Base-by-base conservation (phyloP, 2,888 invertebrate genomes). In the Nineta flava region DNA sequence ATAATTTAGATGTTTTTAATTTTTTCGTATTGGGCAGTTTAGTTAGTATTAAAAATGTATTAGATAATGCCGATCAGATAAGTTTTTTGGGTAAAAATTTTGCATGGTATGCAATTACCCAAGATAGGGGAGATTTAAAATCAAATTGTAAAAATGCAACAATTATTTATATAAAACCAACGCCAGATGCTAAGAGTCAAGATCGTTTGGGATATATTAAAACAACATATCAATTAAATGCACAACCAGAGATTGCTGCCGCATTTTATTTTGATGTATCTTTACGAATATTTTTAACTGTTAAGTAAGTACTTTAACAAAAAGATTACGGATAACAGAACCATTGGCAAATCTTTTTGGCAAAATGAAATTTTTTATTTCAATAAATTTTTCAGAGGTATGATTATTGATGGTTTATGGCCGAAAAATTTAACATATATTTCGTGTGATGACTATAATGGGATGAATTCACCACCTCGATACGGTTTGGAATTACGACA, bases 231-330 rank as follows among this genome's bases (percentile, higher is more conserved):
- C 81, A 81, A 61, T 70, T 84, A 62, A 81, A 78, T 57, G 74
- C 74, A 2, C 77, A 79, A 58, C 85, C 86, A 2, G 81, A 83
- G 66, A 80, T 88, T 53, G 77, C 82, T 41, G 79, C 85, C 1
- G 84, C 86, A 5, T 92, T 93, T 67, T 91, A 92, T 67, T 92
- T 90, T 65, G 93, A 94, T 67, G 67, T 93, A 53, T 78, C 83
- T 19, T 65, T 86, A 51, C 71, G 83, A 56, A 77, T 85, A 3
- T 79, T 87, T 60, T 66, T 83, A 56, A 76, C 85, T 7, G 70
- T 86, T 54, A 83, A 80, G 85, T 84, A 74, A 72, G 72, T 59
- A 4, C 19, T 41, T n/a, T n/a, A n/a, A n/a, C n/a, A n/a, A n/a
- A n/a, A n/a, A n/a, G n/a, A n/a, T n/a, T 5, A n/a, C n/a, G n/a